These are phyloP conservation scores for Leptura quadrifasciata DNA, from an alignment of 2,888 invertebrate species.

Conservation along the genomic window DNA sequence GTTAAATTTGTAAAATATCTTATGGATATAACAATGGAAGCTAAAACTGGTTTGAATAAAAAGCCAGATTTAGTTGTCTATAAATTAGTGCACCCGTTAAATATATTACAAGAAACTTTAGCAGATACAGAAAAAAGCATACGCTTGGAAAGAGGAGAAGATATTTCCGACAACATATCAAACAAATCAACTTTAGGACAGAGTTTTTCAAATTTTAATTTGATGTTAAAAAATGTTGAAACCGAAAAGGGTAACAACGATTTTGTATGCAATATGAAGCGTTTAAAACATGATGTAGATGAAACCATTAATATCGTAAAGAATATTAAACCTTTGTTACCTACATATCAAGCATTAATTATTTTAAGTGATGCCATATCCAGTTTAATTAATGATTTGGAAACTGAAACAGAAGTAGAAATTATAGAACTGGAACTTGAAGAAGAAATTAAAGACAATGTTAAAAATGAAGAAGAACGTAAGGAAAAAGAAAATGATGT, in stretches of 20 bases:
- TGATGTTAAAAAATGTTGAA: slow-evolving; percentile 22
- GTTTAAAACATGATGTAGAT: slow-evolving; percentile 11
- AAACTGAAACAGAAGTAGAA: slow-evolving; percentile 25
- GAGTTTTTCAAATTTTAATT: slow-evolving; percentile 14
- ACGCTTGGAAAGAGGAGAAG: slow-evolving; percentile 23
- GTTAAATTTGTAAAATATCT: slow-evolving; percentile 51
- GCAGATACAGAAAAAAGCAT: slow-evolving; percentile 44
- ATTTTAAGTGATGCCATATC: slow-evolving; percentile 37
- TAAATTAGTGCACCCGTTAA: slow-evolving; percentile 43
- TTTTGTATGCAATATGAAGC: background rate
- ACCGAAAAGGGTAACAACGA: background rate
- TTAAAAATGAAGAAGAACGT: slow-evolving; percentile 29
- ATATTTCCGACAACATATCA: slow-evolving; percentile 34
- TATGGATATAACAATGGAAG: slow-evolving; percentile 20
- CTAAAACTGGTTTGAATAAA: slow-evolving; percentile 33
- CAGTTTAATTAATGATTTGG: slow-evolving; percentile 21
- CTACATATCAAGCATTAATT: slow-evolving; percentile 39
- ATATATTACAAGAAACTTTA: slow-evolving; percentile 47
- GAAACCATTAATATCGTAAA: slow-evolving; percentile 28
- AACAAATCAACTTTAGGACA: slow-evolving; percentile 22
- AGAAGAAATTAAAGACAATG: slow-evolving; percentile 37
- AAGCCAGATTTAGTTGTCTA: slow-evolving; percentile 17
- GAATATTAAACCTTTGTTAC: slow-evolving; percentile 32
- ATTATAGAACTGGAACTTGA: slow-evolving; percentile 9
- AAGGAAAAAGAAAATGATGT: background rate